These are phyloP conservation scores for Rhinichthys osculus DNA, from an alignment of 2,797 vertebrate genomes.

Conservation along the genomic window DNA sequence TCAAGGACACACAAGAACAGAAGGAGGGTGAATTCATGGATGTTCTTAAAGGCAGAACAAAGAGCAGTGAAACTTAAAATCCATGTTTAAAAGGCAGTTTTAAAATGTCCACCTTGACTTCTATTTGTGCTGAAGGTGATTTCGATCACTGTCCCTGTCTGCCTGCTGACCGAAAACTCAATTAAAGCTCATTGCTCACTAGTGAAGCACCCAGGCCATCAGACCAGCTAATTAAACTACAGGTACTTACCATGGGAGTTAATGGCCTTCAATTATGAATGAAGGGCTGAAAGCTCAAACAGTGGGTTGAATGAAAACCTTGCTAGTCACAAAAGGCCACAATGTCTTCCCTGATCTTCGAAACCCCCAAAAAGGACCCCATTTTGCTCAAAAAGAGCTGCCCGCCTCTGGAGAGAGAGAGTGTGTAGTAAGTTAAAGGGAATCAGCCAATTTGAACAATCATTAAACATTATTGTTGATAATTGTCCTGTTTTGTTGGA, in stretches of 20 bases:
- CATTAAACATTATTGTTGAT: conserved; percentile 7
- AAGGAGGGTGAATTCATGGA: background rate
- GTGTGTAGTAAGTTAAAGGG: background rate
- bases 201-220: conserved; percentile 55
- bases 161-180: conserved; percentile 56
- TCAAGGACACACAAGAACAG: conserved; percentile 18
- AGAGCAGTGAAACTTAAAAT: conserved; percentile 32
- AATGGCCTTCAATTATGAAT: conserved; percentile 72
- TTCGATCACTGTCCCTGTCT: conserved; percentile 50
- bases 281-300: conserved; percentile 60
- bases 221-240: conserved; percentile 65
- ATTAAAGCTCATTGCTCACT: conserved; percentile 56
- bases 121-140: conserved; percentile 54
- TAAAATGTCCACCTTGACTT: conserved; percentile 19
- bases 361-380: background rate
- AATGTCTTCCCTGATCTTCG: conserved; percentile 33
- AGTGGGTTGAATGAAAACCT: conserved; percentile 52
- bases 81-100: conserved; percentile 2
- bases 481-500: conserved; percentile 24
- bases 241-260: conserved; percentile 62
- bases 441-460: background rate
- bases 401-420: background rate
- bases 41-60: conserved; percentile 6
- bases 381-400: background rate
- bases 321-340: conserved; percentile 50